Base-by-base conservation (phyloP, 2,797 vertebrate species). In the Calcarius lapponicus region DNA sequence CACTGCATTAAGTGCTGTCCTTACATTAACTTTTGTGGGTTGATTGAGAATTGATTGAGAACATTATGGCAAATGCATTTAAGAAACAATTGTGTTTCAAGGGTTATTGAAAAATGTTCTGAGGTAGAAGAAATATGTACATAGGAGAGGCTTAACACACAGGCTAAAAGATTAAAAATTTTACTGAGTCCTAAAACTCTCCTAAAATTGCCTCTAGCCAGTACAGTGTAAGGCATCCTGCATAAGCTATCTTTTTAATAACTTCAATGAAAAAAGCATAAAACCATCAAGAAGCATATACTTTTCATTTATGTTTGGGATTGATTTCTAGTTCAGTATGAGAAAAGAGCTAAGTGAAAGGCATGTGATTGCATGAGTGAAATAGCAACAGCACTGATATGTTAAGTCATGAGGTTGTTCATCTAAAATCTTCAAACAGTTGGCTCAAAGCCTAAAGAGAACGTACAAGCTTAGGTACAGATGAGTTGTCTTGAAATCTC, bases 401-500 rank as follows among this genome's bases (percentile, higher is more conserved):
- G 40, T 76, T 80, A 62, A 31, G 42, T 80, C 31, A 38, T 57
- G 50, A 79, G 36, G 54, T 57, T 10, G 5, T 47, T 92, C 21
- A 43, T 90, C 54, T 74, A 54, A 91, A 92, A 86, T 83, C 94
- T 95, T 96, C 90, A 93, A 95, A 93, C 50, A 34, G 14, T 88
- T 96, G 96, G 82, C 87, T 95, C 34, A 51, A 84, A 94, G 94
- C 80, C 85, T 83, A 57, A 91, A 79, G 54, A 86, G 28, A 80
- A 71, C 8, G 17, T 62, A 78, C 31, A 79, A 84, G 40, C 73
- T 88, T 51, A 88, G 65, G 61, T 94, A 50, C 25, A 78, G 79
- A 61, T 61, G 75, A 83, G 28, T 24, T 87, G 69, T 74, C 64
- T 4, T 17, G 48, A 87, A 94, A 73, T 74, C 61, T 83, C 90